phyloP scores from a whole-genome alignment of 2,797 vertebrate genomes.

The Pangasius macronema region DNA sequence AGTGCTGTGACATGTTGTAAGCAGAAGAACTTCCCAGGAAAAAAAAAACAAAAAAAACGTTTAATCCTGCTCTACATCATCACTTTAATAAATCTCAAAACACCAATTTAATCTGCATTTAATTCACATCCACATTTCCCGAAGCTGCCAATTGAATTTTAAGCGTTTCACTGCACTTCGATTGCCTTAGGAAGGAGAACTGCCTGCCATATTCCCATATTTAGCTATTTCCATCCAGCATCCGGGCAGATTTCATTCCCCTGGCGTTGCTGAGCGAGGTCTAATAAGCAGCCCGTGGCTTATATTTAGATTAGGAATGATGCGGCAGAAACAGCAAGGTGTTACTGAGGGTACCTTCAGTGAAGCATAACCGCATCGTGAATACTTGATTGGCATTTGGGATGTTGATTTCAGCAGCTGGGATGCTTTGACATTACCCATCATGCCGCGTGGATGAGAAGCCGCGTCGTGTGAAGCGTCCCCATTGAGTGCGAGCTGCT shows the following conservation, averaged over 20 bases:
- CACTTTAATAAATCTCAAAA: not conserved
- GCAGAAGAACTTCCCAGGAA: not conserved
- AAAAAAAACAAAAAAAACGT: not conserved
- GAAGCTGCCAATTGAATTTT: slow-evolving; percentile 17
- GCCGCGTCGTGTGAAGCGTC: slow-evolving; percentile 1
- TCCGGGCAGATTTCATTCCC: slow-evolving; percentile 16
- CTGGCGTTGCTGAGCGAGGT: slow-evolving; percentile 24
- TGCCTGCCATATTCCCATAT: slow-evolving; percentile 15
- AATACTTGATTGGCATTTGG: slow-evolving; percentile 11
- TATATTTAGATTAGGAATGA: slow-evolving; percentile 17
- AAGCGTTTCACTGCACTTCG: not conserved
- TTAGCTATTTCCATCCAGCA: slow-evolving; percentile 35
- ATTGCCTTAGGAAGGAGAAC: slow-evolving; percentile 13
- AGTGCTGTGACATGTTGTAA: not conserved
- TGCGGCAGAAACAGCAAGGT: slow-evolving; percentile 23
- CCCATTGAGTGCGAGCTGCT: slow-evolving; percentile 31
- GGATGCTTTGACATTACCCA: slow-evolving; percentile 37
- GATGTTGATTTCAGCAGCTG: slow-evolving; percentile 20
- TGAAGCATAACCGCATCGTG: slow-evolving; percentile 33
- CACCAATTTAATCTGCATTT: not conserved
- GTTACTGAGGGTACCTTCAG: slow-evolving; percentile 18
- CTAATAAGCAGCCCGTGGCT: slow-evolving; percentile 32
- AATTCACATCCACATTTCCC: slow-evolving; percentile 4
- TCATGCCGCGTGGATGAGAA: slow-evolving; percentile 28
- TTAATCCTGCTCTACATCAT: not conserved